phyloP scores from a whole-genome alignment of 1,140 invertebrate genomes.

The Listronotus oregonensis region DNA sequence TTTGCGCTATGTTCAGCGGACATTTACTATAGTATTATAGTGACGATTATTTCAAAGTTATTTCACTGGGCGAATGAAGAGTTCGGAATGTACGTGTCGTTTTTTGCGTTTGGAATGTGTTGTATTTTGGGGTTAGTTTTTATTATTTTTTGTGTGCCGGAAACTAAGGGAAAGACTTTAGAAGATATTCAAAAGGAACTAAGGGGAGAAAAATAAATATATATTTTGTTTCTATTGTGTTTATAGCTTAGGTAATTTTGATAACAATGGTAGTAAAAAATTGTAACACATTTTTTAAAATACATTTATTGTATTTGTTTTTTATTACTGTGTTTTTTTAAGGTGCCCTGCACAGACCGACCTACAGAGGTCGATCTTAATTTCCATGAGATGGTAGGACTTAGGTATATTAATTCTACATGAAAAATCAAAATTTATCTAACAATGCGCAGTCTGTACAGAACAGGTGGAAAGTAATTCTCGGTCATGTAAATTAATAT shows the following conservation, averaged over 20 bases:
- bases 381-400: too few species aligned
- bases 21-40: conserved; percentile 70
- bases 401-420: too few species aligned
- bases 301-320: too few species aligned
- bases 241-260: too few species aligned
- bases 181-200: conserved; percentile 55
- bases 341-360: too few species aligned
- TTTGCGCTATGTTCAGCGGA: conserved; percentile 71
- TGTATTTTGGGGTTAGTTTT: conserved; percentile 66
- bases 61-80: conserved; percentile 66
- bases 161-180: conserved; percentile 81
- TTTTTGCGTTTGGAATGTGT: conserved; percentile 72
- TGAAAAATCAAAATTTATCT: too few species aligned
- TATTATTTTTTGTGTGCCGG: conserved; percentile 70
- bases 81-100: conserved; percentile 70
- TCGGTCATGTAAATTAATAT: too few species aligned
- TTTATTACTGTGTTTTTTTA: too few species aligned
- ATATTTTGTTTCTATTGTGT: not conserved
- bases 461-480: too few species aligned
- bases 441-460: too few species aligned
- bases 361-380: too few species aligned
- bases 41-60: conserved; percentile 74
- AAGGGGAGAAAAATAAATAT: conserved; percentile 32
- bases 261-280: not conserved
- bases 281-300: too few species aligned